These are phyloP conservation scores for Formicarius rufipectus DNA, from an alignment of 2,113 vertebrate genomes.

Conservation along the genomic window DNA sequence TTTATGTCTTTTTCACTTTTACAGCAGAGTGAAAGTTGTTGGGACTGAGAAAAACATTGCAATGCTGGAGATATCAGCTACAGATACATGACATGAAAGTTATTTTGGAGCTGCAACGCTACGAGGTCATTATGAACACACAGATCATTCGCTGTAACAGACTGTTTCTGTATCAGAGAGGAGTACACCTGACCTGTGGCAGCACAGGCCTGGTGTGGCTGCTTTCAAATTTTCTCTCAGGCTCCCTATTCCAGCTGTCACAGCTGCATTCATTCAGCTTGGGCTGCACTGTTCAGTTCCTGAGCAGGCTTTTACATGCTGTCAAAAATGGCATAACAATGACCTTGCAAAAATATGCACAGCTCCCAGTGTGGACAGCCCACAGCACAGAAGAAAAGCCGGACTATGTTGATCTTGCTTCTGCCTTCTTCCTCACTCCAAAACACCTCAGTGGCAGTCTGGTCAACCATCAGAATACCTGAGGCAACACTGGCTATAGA, in stretches of 20 bases:
- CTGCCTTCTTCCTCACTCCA: not conserved
- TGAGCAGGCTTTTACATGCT: not conserved
- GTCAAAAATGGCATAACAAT: not conserved
- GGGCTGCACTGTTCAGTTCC: not conserved
- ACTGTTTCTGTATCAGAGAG: not conserved
- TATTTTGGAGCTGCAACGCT: not conserved
- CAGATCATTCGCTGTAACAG: not conserved
- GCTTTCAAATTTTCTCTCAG: not conserved
- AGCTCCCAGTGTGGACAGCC: not conserved
- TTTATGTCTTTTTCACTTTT: not conserved
- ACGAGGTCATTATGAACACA: not conserved
- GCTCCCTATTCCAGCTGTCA: not conserved
- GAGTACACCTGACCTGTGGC: accelerated
- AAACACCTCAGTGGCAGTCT: not conserved
- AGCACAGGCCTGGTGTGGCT: not conserved
- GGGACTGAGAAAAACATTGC: not conserved
- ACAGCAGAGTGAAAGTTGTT: not conserved
- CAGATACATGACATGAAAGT: not conserved
- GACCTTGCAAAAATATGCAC: not conserved
- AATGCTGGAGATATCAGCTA: not conserved
- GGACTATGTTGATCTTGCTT: not conserved
- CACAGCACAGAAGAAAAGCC: not conserved
- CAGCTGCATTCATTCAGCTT: accelerated
- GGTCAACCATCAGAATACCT: not conserved
- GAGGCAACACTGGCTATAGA: not conserved